Base-by-base conservation (phyloP, 2,888 invertebrate species). In the Dryomyza anilis region DNA sequence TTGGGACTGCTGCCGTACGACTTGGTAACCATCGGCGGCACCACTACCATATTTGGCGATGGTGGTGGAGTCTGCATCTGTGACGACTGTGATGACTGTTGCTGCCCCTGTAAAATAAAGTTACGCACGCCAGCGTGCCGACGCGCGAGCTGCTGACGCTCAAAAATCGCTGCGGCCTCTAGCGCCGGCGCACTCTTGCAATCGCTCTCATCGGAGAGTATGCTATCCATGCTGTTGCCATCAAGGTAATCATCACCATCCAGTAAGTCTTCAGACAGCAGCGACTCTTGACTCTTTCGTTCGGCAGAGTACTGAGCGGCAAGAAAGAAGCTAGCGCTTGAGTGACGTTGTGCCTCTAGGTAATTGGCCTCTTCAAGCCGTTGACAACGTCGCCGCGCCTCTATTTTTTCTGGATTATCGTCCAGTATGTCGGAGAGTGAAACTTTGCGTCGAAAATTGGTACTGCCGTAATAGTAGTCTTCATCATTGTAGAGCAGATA, bases 281-380 rank as follows among this genome's bases (percentile, higher is more conserved):
- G 86, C 23, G 92, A 92, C 73, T 93, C 93, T 75, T 92, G 92
- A 67, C 92, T 92, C 70, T 87, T 86, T 67, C 87, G 86, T 70
- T 88, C 87, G 71, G 65, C 74, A n/a, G n/a, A n/a, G 45, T 79
- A 76, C 0, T 78, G 77, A 72, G 78, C 70, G 63, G 88, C 89
- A 25, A 93, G 79, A 73, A 93, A 93, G 83, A 94, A 94, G 73
- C 93, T 93, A 5, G 93, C 93, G 73, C 92, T 91, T 46, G 90
- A 92, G 57, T 88, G 88, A 33, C 88, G 83, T 56, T 88, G 87
- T 1, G 86, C 86, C 63, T 88, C 88, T 48, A 88, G 78, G 74
- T 87, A 87, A 23, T 78, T 72, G 0, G 83, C 83, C 63, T 81
- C 81, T 5, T 81, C 79, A 8, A 79, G 27, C 0, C 78, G 76